Conservation (phyloP, 2,113 vertebrate species). For the Hemiscyllium ocellatum region DNA sequence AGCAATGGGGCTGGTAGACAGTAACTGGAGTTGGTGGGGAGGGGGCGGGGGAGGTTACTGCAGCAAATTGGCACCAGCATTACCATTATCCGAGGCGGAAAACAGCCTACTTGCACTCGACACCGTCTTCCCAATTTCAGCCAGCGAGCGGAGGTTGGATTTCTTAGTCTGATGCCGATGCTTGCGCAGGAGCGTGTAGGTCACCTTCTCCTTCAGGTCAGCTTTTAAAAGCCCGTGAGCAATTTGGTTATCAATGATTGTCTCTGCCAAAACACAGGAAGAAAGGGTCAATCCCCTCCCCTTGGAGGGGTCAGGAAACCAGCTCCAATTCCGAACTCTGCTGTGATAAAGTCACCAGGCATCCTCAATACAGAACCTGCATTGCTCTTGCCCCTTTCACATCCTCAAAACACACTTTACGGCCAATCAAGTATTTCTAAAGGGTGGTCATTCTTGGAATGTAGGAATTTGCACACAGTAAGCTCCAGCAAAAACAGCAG, state of each 20-base stretch:
- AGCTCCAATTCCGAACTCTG: neutral
- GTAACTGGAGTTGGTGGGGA: neutral
- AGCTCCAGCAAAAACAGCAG: neutral
- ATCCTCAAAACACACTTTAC: neutral
- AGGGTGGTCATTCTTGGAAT: neutral
- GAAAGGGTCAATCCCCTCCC: neutral
- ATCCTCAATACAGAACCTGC: neutral
- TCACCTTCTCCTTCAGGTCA: conserved; percentile 92
- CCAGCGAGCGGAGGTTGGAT: conserved; percentile 91
- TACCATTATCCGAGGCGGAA: conserved; percentile 92
- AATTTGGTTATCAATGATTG: conserved; percentile 90
- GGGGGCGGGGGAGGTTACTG: conserved; percentile 47
- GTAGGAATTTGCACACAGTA: neutral
- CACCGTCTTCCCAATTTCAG: conserved; percentile 97
- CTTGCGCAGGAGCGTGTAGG: conserved; percentile 85
- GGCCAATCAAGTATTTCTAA: neutral
- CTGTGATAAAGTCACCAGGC: neutral
- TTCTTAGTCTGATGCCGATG: conserved; percentile 98
- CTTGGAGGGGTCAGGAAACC: neutral
- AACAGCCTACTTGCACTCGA: conserved; percentile 99
- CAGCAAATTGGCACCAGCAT: conserved; percentile 71
- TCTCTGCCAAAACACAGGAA: conserved; percentile 57
- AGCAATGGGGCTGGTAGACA: no score
- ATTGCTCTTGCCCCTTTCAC: neutral
- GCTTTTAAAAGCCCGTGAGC: conserved; percentile 81